Conservation (phyloP, 2,113 vertebrate species). For the Chrysemys picta region DNA sequence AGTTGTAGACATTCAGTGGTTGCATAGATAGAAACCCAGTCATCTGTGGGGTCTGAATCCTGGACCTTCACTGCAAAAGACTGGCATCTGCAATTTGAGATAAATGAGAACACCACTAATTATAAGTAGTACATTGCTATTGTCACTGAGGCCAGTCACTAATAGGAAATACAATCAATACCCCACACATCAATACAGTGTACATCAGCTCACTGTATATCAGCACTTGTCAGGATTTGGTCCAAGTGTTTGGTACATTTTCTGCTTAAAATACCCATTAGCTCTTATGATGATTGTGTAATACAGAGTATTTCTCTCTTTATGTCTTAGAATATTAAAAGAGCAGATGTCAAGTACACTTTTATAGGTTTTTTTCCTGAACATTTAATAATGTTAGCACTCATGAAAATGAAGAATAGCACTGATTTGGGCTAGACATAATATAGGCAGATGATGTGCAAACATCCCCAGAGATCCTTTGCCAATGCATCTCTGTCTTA, state of each 20-base stretch:
- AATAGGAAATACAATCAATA: neutral
- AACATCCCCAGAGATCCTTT: neutral
- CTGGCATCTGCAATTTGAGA: neutral
- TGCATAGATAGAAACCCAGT: neutral
- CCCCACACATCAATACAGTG: neutral
- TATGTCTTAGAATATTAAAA: neutral
- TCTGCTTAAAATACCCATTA: neutral
- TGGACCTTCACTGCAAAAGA: neutral
- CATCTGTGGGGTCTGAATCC: neutral
- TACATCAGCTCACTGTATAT: fast-evolving
- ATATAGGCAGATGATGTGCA: neutral
- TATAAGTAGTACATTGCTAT: neutral
- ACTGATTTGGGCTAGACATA: neutral
- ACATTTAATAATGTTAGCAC: neutral
- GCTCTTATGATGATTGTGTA: neutral
- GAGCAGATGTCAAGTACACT: neutral
- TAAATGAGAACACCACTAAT: fast-evolving
- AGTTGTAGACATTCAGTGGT: neutral
- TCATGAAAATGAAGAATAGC: conserved; percentile 2
- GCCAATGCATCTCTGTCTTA: neutral
- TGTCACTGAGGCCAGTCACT: neutral
- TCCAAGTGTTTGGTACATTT: neutral
- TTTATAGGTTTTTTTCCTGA: neutral
- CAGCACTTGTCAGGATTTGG: neutral
- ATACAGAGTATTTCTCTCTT: neutral